A percentile compares a stretch with the other conserved stretches of the same genome.
Evolutionary conservation across 2,888 invertebrate genomes (phyloP).

Genomic region (Metallyticus violacea): DNA sequence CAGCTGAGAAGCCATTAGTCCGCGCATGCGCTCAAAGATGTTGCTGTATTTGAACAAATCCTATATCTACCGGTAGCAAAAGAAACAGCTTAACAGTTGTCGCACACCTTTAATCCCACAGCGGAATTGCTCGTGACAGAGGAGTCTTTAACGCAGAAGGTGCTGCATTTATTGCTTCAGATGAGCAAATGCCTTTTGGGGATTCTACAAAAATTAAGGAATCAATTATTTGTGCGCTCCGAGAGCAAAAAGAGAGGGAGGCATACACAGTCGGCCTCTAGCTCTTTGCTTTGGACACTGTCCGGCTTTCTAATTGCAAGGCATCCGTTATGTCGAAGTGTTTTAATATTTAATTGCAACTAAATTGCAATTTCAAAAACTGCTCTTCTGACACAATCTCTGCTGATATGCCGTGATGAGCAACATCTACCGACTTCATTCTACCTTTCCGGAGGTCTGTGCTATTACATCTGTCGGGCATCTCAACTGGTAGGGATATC

Average conservation of each 20-base stretch:
- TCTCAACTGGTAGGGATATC: no score
- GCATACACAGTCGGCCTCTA: neutral
- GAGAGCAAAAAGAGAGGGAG: no score
- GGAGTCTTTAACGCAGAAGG: neutral
- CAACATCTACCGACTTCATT: neutral
- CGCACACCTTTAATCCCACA: neutral
- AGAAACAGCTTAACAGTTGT: neutral
- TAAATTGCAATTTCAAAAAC: neutral
- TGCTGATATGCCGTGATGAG: neutral
- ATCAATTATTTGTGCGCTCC: neutral
- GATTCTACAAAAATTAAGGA: neutral
- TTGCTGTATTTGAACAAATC: neutral
- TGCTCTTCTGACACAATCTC: neutral
- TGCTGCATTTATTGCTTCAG: neutral
- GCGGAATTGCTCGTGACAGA: neutral
- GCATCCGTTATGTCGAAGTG: neutral
- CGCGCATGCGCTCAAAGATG: slow-evolving; percentile 1
- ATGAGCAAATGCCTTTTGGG: neutral
- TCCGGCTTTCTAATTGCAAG: neutral
- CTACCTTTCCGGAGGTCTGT: neutral
- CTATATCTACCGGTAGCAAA: neutral
- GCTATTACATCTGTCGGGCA: no score
- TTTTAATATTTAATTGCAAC: neutral
- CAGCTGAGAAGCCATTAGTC: slow-evolving; percentile 11
- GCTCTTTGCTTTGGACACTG: neutral